Evolutionary conservation across 2,888 invertebrate species (phyloP), one percentile per base, ranked within the genome.

Genomic region (Octodonta nipae): DNA sequence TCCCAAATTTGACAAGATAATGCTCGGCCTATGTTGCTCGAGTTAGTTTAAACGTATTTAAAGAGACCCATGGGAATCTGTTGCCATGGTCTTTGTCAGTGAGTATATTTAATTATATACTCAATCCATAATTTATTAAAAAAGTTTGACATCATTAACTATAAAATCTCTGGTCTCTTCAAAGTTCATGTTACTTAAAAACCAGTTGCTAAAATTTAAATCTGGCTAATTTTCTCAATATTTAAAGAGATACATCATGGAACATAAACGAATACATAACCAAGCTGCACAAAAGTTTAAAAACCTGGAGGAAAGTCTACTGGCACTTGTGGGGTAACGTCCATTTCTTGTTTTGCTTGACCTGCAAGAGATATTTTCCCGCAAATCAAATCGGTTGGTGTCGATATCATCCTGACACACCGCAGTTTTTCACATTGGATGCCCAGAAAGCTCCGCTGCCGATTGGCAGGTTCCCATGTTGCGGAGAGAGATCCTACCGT

Each of bases 291-390:
- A 73, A 73, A 11, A 79, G 84, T 51, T 65, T 88, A 35, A 81
- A 84, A 41, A 78, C 80, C 0, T 93, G 93, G 93, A 69, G 88
- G 1, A 58, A 51, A 35, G 87, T 91, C 2, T 93, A 92, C 62
- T 93, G 93, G 93, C 72, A 83, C 26, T 64, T 92, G 28, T 92
- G 92, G 92, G 87, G 87, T 0, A 81, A 83, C 50, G 79, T 87
- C 41, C 92, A 93, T 61, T 86, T 79, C 61, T 65, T 92, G 13
- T 73, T 73, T 36, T 93, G 93, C 52, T 72, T 74, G 28, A 70
- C 73, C 2, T 91, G 89, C 52, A 80, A 82, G 50, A 71, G 69
- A 17, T 75, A 73, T 56, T 86, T 84, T 53, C 80, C 85, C 0
- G 72, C 75, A 1, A 75, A 78, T 53, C 67, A 81, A 66, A 77